Percentiles rank a stretch among this genome's conserved stretches.
Evolutionary conservation across 2,888 invertebrate genomes (phyloP).

Genomic region (Aproaerema taeniolella): DNA sequence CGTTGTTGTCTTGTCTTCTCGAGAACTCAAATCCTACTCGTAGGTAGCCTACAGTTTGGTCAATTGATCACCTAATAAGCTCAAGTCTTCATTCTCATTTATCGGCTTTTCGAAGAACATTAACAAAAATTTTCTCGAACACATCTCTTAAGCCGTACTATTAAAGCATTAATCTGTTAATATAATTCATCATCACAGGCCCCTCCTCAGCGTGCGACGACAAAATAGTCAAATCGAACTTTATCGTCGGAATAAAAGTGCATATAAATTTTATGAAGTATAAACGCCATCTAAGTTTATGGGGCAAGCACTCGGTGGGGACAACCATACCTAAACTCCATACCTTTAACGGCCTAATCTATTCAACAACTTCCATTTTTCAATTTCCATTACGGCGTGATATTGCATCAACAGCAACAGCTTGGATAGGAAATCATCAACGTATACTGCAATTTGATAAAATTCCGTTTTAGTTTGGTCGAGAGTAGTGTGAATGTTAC

Average conservation of each 20-base stretch:
- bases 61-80: no score
- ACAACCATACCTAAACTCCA: conserved; percentile 42
- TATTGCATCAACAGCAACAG: no score
- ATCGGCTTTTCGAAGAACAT: no score
- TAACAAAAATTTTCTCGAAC: no score
- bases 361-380: neutral
- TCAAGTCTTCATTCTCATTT: no score
- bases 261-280: conserved; percentile 75
- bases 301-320: conserved; percentile 53
- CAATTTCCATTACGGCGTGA: neutral
- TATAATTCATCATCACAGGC: no score
- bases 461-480: no score
- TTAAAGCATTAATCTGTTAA: conserved; percentile 21
- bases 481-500: conserved; percentile 45
- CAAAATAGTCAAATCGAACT: conserved; percentile 66
- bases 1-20: no score
- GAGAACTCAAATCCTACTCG: no score
- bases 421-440: neutral
- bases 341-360: conserved; percentile 22
- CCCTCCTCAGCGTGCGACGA: conserved; percentile 33
- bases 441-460: no score
- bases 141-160: no score
- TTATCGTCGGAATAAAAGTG: conserved; percentile 70
- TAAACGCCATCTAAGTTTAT: conserved; percentile 66
- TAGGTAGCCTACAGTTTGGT: no score